These are phyloP conservation scores for Rostratula benghalensis DNA, from an alignment of 2,113 vertebrate species.

Conservation along the genomic window DNA sequence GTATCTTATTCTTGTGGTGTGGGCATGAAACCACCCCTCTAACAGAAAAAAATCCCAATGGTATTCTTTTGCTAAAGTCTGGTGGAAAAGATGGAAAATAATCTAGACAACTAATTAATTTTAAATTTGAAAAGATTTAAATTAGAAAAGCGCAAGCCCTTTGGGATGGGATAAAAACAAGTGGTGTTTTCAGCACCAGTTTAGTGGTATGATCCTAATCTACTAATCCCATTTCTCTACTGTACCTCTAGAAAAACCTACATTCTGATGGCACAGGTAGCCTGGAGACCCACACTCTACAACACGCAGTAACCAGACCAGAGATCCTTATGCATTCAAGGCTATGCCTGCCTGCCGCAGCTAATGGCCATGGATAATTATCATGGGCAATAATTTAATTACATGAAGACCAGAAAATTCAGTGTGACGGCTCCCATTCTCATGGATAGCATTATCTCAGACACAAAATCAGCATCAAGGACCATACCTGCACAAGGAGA, in stretches of 20 bases:
- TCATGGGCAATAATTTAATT: background rate
- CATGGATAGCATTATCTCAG: background rate
- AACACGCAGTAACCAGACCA: background rate
- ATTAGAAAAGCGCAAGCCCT: background rate
- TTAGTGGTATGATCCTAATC: background rate
- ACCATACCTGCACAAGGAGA: background rate
- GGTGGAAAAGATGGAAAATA: background rate
- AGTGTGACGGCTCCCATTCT: background rate
- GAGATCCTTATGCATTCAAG: background rate
- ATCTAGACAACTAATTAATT: background rate
- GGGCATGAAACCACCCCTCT: background rate
- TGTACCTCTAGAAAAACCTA: background rate
- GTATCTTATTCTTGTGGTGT: background rate
- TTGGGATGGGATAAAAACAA: background rate
- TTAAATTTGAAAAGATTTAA: background rate
- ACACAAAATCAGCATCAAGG: background rate
- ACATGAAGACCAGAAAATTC: background rate
- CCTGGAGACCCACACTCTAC: background rate
- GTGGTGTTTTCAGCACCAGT: background rate
- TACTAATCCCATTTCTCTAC: background rate
- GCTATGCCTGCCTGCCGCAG: background rate
- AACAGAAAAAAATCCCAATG: accelerated
- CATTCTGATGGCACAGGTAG: background rate
- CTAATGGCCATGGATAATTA: background rate
- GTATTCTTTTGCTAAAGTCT: background rate